These are phyloP conservation scores for Osmoderma eremita DNA, from an alignment of 2,888 invertebrate species.

Conservation along the genomic window DNA sequence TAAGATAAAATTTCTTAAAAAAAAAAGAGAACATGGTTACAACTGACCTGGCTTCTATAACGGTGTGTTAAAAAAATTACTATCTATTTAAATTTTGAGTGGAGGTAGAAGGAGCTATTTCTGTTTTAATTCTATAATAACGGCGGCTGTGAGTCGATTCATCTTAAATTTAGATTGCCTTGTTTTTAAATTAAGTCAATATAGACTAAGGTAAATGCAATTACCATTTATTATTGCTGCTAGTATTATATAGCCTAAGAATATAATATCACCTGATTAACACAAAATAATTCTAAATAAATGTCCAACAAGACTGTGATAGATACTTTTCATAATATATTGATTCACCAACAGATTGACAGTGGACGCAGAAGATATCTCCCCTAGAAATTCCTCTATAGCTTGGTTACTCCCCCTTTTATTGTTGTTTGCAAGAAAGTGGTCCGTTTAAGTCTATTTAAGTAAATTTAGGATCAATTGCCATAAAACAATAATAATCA, in stretches of 20 bases:
- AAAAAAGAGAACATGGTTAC: not conserved
- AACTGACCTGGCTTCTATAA: constrained; percentile 19
- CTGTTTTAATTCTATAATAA: constrained; percentile 20
- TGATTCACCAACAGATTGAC: constrained; percentile 14
- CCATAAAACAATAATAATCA: no score
- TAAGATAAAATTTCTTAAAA: constrained; percentile 18
- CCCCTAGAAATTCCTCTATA: constrained; percentile 9
- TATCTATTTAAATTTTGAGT: constrained; percentile 30
- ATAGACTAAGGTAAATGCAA: not conserved
- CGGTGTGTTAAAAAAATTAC: constrained; percentile 9
- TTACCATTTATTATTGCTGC: not conserved
- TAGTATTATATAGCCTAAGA: no score
- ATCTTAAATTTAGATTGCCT: no score
- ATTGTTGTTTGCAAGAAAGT: not conserved
- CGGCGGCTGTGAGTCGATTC: not conserved
- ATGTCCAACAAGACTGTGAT: no score
- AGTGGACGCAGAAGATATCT: constrained; percentile 13
- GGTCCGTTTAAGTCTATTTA: constrained; percentile 23
- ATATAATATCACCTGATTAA: no score
- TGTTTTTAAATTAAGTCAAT: not conserved
- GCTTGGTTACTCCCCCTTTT: constrained; percentile 30
- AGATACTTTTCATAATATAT: constrained; percentile 13
- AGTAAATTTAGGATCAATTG: not conserved
- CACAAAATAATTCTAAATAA: no score
- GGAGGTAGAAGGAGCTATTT: constrained; percentile 31